These are phyloP conservation scores for Psephotus haematonotus DNA, from an alignment of 2,113 vertebrate species.

Conservation along the genomic window DNA sequence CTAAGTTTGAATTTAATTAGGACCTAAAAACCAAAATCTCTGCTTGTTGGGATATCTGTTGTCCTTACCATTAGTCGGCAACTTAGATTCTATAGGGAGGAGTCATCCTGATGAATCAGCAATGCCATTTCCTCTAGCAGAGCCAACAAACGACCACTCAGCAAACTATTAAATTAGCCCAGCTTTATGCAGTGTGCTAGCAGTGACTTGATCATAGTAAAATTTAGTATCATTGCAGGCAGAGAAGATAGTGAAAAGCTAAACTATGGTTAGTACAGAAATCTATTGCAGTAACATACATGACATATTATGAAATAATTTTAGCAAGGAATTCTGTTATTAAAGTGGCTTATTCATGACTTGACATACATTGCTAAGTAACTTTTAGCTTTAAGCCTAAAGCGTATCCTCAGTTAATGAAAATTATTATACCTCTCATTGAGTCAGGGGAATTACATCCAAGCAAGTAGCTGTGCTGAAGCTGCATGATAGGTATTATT, in stretches of 20 bases:
- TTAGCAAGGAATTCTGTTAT: not conserved
- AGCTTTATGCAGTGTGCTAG: not conserved
- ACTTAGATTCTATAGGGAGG: not conserved
- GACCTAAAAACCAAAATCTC: not conserved
- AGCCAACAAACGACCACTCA: not conserved
- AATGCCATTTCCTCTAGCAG: not conserved
- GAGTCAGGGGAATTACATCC: not conserved
- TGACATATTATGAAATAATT: not conserved
- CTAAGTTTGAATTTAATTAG: not conserved
- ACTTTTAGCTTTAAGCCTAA: not conserved
- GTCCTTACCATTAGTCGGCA: not conserved
- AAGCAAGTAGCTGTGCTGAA: not conserved
- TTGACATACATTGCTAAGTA: not conserved
- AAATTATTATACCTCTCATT: not conserved
- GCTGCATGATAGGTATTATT: not conserved
- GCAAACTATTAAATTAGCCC: not conserved
- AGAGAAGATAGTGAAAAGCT: not conserved
- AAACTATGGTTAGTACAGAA: not conserved
- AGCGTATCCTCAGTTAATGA: not conserved
- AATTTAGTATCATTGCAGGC: not conserved
- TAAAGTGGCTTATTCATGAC: not conserved
- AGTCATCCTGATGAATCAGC: not conserved
- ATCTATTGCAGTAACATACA: not conserved
- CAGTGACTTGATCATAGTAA: not conserved
- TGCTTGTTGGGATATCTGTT: not conserved